These are phyloP conservation scores for Dissostichus mawsoni DNA, from an alignment of 2,113 vertebrate species.

Conservation along the genomic window DNA sequence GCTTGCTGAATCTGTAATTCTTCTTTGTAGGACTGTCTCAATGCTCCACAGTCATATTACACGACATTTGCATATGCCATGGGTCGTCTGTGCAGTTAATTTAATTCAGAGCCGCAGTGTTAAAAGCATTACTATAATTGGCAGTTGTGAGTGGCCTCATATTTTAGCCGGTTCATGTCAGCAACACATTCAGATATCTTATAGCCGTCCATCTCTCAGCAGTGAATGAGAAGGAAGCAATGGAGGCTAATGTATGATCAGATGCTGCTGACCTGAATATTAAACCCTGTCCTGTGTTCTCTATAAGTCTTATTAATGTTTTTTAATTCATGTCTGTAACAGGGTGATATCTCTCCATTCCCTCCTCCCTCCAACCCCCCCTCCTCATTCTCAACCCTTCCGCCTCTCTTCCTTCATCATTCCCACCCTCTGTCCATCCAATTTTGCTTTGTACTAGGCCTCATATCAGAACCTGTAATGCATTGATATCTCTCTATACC, in stretches of 20 bases:
- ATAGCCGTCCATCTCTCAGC: background rate
- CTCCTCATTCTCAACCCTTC: no score
- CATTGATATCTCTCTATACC: background rate
- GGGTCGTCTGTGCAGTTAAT: slow-evolving; percentile 24
- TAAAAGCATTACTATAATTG: slow-evolving; percentile 52
- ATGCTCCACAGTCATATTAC: slow-evolving; percentile 10
- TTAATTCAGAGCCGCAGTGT: slow-evolving; percentile 22
- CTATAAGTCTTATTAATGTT: slow-evolving; percentile 58
- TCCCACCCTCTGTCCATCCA: slow-evolving; percentile 10
- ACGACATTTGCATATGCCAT: slow-evolving; percentile 41
- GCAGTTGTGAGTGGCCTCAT: slow-evolving; percentile 34
- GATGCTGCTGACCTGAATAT: slow-evolving; percentile 45
- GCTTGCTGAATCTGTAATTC: background rate
- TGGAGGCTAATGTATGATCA: slow-evolving; percentile 39
- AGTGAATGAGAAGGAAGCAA: slow-evolving; percentile 2
- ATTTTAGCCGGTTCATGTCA: slow-evolving; percentile 39
- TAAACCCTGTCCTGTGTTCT: slow-evolving; percentile 47
- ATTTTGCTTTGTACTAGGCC: slow-evolving; percentile 17
- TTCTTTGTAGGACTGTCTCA: background rate
- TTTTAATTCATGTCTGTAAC: slow-evolving; percentile 25
- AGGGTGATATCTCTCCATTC: slow-evolving; percentile 17
- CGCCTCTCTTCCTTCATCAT: slow-evolving; percentile 6
- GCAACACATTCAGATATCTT: background rate
- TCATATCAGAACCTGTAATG: slow-evolving; percentile 4
- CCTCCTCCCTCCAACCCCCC: background rate